Base-by-base conservation (phyloP, 2,797 vertebrate species). In the Arnoldichthys spilopterus region DNA sequence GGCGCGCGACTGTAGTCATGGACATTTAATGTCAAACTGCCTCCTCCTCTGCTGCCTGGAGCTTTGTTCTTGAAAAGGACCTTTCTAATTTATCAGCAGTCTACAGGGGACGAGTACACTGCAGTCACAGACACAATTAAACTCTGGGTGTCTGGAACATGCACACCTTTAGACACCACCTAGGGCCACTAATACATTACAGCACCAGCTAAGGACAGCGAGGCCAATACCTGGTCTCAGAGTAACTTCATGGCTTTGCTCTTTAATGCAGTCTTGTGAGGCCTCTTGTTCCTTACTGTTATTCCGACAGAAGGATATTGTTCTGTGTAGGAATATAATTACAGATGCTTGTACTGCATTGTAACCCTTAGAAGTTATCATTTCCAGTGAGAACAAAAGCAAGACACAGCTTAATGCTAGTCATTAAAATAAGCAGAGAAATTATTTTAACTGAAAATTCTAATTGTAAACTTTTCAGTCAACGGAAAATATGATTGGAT, bases 121-220 rank as follows among this genome's bases (percentile, higher is more conserved):
- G 69, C 75, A 74, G 74, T 72, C 77, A 76, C 61, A 85, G 80
- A 85, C 78, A 81, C 81, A 85, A 84, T 85, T 84, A 85, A 81
- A 71, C 81, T 80, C 77, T 47, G 64, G 82, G 83, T 62, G 72
- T 85, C 84, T 78, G 73, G 78, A 74, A 73, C 75, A 79, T 72
- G 40, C 85, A 79, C 84, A 62, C 70, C 58, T 71, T 72, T 40
- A 78, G 74, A 54, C 53, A 76, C 87, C 80, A 83, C 72, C 9
- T 0, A 45, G 40, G 71, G 18, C 45, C 71, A 59, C 16, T 79
- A 58, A 61, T 18, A 74, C 22, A 40, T 66, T 71, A 56, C 47
- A 47, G 45, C 24, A 61, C 30, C 6, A 30, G 28, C 47, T 59
- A 43, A 73, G 54, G 37, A 66, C 63, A 66, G 63, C 12, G 11